Percentiles rank a stretch among this genome's conserved stretches.
Conservation (phyloP, 2,888 invertebrate species). For the Copidosoma aretas region DNA sequence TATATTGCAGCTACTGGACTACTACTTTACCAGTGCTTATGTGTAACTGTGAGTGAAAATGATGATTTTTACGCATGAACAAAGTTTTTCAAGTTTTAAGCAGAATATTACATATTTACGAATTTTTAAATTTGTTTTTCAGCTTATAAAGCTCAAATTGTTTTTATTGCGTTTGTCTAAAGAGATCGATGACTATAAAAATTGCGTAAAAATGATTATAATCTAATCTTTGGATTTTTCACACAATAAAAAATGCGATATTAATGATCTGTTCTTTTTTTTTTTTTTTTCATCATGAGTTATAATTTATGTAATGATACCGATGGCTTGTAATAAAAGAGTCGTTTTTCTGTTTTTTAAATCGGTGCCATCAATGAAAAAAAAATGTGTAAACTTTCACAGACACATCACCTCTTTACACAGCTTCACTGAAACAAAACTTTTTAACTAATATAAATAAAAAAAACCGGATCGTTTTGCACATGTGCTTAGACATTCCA, state of each 20-base stretch:
- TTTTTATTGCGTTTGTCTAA: too few relatives aligned
- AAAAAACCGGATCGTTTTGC: conserved; percentile 24
- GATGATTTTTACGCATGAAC: not conserved
- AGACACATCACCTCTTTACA: conserved; percentile 17
- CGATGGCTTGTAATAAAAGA: conserved; percentile 19
- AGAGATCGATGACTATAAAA: too few relatives aligned
- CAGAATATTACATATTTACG: too few relatives aligned
- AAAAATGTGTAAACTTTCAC: conserved; percentile 26
- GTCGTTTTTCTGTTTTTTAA: conserved; percentile 21
- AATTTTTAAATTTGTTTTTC: too few relatives aligned
- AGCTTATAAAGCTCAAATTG: too few relatives aligned
- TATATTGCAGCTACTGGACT: not conserved
- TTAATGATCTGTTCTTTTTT: not conserved
- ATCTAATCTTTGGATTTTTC: not conserved
- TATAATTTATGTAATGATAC: conserved; percentile 19
- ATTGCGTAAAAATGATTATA: too few relatives aligned
- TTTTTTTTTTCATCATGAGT: conserved; percentile 21
- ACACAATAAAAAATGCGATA: not conserved
- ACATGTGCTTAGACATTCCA: conserved; percentile 36
- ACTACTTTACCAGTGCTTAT: not conserved
- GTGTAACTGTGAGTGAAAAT: not conserved
- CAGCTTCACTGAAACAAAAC: conserved; percentile 15
- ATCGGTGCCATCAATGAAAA: conserved; percentile 29
- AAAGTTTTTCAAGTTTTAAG: not conserved
- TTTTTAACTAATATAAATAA: conserved; percentile 17